These are phyloP conservation scores for Agrenia bidenticulata DNA, from an alignment of 2,888 invertebrate species.

Conservation along the genomic window DNA sequence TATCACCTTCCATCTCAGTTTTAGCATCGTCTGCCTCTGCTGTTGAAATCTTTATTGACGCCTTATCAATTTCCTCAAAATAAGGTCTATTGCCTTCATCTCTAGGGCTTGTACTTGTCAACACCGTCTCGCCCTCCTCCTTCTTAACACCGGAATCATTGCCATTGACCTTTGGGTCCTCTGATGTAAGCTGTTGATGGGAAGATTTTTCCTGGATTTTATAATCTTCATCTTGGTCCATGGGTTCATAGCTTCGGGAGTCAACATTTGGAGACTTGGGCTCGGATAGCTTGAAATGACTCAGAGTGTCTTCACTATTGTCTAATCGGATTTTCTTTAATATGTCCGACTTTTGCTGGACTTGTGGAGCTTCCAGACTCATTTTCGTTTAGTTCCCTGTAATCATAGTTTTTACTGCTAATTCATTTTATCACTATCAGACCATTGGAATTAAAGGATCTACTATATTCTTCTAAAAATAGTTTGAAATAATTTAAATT, in stretches of 20 bases:
- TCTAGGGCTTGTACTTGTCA: neutral
- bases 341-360: slow-evolving; percentile 18
- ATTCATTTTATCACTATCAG: no score
- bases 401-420: no score
- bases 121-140: neutral
- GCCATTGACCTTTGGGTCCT: slow-evolving; percentile 1
- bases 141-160: slow-evolving; percentile 11
- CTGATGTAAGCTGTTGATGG: neutral
- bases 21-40: neutral
- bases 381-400: neutral
- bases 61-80: neutral
- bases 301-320: slow-evolving; percentile 5
- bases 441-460: no score
- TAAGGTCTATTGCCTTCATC: slow-evolving; percentile 1
- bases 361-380: slow-evolving; percentile 22
- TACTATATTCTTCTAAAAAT: no score
- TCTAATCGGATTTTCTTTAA: slow-evolving; percentile 10
- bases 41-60: neutral
- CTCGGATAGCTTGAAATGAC: slow-evolving; percentile 1
- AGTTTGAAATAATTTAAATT: no score
- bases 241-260: neutral
- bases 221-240: slow-evolving; percentile 13
- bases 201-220: slow-evolving; percentile 1
- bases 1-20: slow-evolving; percentile 2
- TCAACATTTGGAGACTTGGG: neutral